A percentile compares a stretch with the other conserved stretches of the same genome.
These are phyloP conservation scores for Drosophila jambulina DNA, from an alignment of 1,140 invertebrate species.

Conservation along the genomic window DNA sequence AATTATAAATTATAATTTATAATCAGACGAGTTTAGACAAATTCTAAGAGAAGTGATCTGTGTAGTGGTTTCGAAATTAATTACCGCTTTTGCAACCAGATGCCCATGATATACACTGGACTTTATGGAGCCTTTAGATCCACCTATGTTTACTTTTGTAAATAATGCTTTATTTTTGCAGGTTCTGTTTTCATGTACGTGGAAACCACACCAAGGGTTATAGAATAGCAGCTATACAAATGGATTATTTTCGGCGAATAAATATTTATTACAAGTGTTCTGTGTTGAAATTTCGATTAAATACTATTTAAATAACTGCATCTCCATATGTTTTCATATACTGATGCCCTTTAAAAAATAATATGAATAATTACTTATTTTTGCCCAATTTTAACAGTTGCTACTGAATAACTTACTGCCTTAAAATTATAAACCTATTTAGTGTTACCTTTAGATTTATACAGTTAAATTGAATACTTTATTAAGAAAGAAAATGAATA, in stretches of 20 bases:
- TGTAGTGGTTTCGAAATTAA: neutral
- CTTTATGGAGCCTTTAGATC: neutral
- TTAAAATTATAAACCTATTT: neutral
- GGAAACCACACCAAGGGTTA: neutral
- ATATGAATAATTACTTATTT: neutral
- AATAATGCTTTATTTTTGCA: neutral
- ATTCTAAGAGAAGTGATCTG: neutral
- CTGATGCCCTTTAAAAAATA: no score
- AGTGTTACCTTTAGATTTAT: neutral
- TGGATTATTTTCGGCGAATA: neutral
- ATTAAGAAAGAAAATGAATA: neutral
- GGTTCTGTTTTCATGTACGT: neutral
- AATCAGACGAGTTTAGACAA: neutral
- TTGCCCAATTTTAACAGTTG: no score
- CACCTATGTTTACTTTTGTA: neutral
- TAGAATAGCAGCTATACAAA: neutral
- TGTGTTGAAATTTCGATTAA: neutral
- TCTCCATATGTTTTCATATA: no score
- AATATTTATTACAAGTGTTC: neutral
- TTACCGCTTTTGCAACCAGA: neutral
- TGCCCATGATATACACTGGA: neutral
- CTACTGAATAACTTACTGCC: neutral
- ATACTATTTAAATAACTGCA: neutral
- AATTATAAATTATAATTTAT: slow-evolving; percentile 5
- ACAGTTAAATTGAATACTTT: neutral